phyloP scores from a whole-genome alignment of 2,113 vertebrate species.

The Lichenostomus cassidix region DNA sequence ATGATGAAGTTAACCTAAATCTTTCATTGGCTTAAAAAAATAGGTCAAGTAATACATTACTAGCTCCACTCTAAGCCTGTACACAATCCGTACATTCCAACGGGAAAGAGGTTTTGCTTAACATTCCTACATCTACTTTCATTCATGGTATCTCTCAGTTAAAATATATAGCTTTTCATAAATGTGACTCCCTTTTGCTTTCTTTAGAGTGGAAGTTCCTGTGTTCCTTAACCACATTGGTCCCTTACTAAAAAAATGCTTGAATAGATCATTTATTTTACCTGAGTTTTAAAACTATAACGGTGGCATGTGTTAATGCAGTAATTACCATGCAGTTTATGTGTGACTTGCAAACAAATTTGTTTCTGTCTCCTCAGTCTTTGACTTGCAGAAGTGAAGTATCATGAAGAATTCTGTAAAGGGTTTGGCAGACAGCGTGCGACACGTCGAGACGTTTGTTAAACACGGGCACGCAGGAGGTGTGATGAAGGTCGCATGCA shows the following conservation, averaged over 20 bases:
- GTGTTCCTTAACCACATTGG: not conserved
- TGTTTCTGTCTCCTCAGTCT: not conserved
- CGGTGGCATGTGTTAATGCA: not conserved
- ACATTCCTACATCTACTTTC: not conserved
- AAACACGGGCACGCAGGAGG: not conserved
- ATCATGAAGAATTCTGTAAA: not conserved
- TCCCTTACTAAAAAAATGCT: not conserved
- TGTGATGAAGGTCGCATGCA: not conserved
- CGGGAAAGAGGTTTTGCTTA: constrained; percentile 26
- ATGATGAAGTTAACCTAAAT: constrained; percentile 66
- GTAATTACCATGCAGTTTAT: not conserved
- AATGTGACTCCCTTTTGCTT: not conserved
- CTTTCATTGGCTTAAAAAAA: constrained; percentile 68
- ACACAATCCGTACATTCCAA: constrained; percentile 38
- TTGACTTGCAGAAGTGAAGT: not conserved
- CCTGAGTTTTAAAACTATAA: not conserved
- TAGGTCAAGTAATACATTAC: constrained; percentile 66
- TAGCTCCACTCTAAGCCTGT: constrained; percentile 26
- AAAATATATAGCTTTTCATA: not conserved
- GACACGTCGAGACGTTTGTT: not conserved
- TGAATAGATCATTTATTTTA: not conserved
- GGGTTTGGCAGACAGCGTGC: not conserved
- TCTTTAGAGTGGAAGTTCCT: not conserved
- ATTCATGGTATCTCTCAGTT: not conserved
- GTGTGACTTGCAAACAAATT: not conserved